These are phyloP conservation scores for Drosophila insularis DNA, from an alignment of 1,140 invertebrate genomes.

Conservation along the genomic window DNA sequence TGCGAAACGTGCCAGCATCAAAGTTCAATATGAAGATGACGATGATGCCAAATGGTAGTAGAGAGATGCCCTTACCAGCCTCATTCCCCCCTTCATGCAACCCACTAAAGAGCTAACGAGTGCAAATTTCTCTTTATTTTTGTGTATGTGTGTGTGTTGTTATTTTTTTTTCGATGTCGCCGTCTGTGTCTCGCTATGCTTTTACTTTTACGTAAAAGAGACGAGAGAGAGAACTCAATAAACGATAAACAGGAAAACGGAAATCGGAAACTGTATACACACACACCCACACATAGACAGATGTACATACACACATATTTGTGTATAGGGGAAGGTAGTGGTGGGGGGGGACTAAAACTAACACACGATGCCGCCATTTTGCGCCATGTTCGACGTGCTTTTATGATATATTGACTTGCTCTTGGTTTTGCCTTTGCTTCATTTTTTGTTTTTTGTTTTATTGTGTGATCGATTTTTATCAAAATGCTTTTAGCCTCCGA, in stretches of 20 bases:
- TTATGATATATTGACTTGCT: constrained; percentile 79
- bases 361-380: constrained; percentile 38
- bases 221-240: constrained; percentile 58
- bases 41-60: constrained; percentile 9
- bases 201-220: constrained; percentile 67
- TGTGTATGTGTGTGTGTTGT: neutral
- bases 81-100: neutral
- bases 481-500: constrained; percentile 64
- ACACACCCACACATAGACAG: constrained; percentile 52
- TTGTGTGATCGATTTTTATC: constrained; percentile 35
- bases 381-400: constrained; percentile 67
- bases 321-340: neutral
- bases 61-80: neutral
- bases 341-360: neutral
- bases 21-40: constrained; percentile 75
- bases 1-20: constrained; percentile 73
- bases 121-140: constrained; percentile 68
- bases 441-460: constrained; percentile 45
- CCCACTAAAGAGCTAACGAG: constrained; percentile 60
- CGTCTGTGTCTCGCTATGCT: constrained; percentile 46
- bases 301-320: constrained; percentile 29
- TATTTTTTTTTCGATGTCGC: constrained; percentile 19
- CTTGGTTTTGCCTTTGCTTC: constrained; percentile 27
- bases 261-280: constrained; percentile 77
- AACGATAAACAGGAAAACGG: constrained; percentile 80